Percentiles rank a stretch among this genome's conserved stretches.
phyloP scores from a whole-genome alignment of 1,140 invertebrate species.

The Coelopa frigida region DNA sequence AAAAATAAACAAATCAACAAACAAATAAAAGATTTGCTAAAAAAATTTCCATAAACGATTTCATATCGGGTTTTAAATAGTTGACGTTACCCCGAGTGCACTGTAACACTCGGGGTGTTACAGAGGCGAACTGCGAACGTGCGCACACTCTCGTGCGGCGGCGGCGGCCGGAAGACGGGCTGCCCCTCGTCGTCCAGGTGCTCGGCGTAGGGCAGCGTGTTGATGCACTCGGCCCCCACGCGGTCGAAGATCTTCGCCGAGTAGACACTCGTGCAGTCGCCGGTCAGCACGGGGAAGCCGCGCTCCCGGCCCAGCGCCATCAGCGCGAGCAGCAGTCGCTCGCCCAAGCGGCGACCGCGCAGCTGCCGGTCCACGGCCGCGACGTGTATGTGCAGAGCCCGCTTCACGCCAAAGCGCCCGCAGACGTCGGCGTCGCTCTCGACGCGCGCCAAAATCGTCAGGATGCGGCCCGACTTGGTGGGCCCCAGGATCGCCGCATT shows the following conservation, averaged over 20 bases:
- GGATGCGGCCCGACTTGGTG: constrained; percentile 14
- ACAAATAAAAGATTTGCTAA: no score
- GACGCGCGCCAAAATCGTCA: constrained; percentile 10
- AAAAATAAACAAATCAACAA: no score
- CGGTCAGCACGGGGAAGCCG: constrained; percentile 8
- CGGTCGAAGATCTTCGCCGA: constrained; percentile 15
- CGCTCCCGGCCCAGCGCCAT: constrained; percentile 2
- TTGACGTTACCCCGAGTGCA: no score
- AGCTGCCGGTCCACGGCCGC: constrained; percentile 7
- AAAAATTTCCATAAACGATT: no score
- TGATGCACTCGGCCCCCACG: constrained; percentile 14
- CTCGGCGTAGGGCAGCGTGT: constrained; percentile 9
- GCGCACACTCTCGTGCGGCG: constrained; percentile 11
- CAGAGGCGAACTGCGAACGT: constrained; percentile 6
- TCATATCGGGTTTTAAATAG: no score
- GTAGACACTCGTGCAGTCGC: constrained; percentile 16
- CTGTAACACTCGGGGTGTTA: no score
- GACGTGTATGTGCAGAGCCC: constrained; percentile 15
- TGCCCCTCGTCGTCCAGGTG: constrained; percentile 12
- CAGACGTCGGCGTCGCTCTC: constrained; percentile 16
- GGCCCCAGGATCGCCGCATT: constrained; percentile 1
- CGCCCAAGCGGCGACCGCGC: constrained; percentile 12
- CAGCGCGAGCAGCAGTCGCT: constrained; percentile 6
- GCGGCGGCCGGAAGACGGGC: constrained; percentile 10
- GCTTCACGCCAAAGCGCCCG: constrained; percentile 6